Percentiles rank a stretch among this genome's conserved stretches.
phyloP scores from a whole-genome alignment of 2,888 invertebrate genomes.

The Rugalucina vietnamica region DNA sequence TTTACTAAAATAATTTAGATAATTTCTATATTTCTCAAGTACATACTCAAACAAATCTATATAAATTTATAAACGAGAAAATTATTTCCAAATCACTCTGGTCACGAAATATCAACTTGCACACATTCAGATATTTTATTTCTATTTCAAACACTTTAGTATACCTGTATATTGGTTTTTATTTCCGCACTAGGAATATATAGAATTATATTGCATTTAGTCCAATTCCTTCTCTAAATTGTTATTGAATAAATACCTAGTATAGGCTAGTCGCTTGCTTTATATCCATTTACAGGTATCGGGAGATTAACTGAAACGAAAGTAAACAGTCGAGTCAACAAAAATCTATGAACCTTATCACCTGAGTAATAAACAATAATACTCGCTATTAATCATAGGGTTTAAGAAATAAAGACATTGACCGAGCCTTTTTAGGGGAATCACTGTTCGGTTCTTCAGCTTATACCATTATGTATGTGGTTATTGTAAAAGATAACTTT shows the following conservation, averaged over 20 bases:
- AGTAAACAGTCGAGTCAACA: conserved; percentile 53
- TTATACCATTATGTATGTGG: neutral
- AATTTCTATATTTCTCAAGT: conserved; percentile 1
- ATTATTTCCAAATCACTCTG: neutral
- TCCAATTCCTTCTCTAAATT: neutral
- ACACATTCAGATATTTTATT: neutral
- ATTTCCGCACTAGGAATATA: neutral
- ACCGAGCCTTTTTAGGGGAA: neutral
- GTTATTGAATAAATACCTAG: conserved; percentile 11
- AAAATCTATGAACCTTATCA: conserved; percentile 17
- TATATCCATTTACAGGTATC: conserved; percentile 39
- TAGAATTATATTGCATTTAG: neutral
- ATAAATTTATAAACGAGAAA: neutral
- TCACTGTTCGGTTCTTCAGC: neutral
- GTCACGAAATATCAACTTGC: neutral
- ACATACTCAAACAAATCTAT: neutral
- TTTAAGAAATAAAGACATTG: neutral
- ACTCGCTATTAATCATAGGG: neutral
- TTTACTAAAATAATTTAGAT: neutral
- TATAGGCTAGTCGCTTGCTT: conserved; percentile 2
- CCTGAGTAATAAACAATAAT: conserved; percentile 9
- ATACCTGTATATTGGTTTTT: neutral
- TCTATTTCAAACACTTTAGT: neutral
- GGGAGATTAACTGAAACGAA: conserved; percentile 48
- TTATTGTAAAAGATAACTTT: neutral